Evolutionary conservation across 2,888 invertebrate genomes (phyloP).

Genomic region (Macaria notata): DNA sequence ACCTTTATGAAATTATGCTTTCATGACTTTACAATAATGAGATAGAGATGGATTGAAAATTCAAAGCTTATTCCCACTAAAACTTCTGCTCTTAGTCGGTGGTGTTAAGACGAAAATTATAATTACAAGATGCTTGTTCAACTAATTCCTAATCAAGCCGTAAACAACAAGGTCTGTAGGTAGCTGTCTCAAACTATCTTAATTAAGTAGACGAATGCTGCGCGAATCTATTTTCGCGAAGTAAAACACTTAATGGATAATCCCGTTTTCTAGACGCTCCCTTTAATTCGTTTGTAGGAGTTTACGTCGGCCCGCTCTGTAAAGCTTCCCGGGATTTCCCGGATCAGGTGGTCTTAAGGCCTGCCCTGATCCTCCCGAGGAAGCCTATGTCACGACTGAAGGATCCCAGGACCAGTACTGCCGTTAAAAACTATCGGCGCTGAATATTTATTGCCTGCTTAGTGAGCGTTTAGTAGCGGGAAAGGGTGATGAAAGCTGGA

Average conservation of each 20-base stretch:
- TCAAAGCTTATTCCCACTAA: too few relatives aligned
- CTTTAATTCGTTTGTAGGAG: constrained; percentile 61
- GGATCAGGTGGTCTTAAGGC: constrained; percentile 56
- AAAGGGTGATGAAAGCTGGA: constrained; percentile 18
- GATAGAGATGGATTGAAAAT: too few relatives aligned
- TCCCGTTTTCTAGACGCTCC: constrained; percentile 54
- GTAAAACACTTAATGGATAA: constrained; percentile 56
- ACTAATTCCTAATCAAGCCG: too few relatives aligned
- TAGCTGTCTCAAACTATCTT: constrained; percentile 3
- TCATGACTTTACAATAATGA: too few relatives aligned
- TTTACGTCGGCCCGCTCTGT: constrained; percentile 45
- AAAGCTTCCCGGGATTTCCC: constrained; percentile 45
- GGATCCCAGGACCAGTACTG: constrained; percentile 36
- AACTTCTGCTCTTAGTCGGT: too few relatives aligned
- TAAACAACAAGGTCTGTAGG: too few relatives aligned
- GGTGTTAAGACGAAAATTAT: too few relatives aligned
- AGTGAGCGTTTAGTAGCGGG: constrained; percentile 18
- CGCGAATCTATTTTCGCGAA: constrained; percentile 46
- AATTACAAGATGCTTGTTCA: too few relatives aligned
- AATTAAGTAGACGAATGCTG: constrained; percentile 30
- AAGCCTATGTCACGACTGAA: constrained; percentile 51
- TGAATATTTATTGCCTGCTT: constrained; percentile 26
- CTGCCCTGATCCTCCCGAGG: constrained; percentile 46
- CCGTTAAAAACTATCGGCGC: constrained; percentile 39
- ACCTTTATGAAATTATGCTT: too few relatives aligned